Conservation (phyloP, 2,888 invertebrate genomes). For the Gari tellinella region DNA sequence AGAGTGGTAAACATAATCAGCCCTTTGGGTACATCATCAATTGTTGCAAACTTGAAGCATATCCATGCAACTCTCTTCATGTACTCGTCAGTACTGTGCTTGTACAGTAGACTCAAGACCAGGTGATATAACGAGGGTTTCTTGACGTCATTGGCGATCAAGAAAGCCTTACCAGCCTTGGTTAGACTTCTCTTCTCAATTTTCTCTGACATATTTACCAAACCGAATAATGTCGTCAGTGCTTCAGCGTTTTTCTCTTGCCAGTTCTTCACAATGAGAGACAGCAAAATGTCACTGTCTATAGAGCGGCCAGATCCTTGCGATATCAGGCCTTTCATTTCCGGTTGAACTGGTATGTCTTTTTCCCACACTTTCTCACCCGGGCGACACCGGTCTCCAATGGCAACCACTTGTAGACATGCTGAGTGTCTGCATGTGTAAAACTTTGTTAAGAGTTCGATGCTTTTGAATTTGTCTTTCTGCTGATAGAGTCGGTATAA, state of each 20-base stretch:
- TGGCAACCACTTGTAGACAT: conserved; percentile 40
- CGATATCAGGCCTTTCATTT: conserved; percentile 11
- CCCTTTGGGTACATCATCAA: conserved; percentile 25
- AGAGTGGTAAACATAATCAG: conserved; percentile 28
- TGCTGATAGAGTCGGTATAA: conserved; percentile 4
- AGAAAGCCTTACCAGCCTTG: conserved; percentile 4
- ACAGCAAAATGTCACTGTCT: conserved; percentile 26
- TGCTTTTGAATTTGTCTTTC: conserved; percentile 22
- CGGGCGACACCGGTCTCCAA: conserved; percentile 19
- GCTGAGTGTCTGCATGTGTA: conserved; percentile 40
- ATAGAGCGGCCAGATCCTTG: conserved; percentile 7
- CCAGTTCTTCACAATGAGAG: conserved; percentile 34
- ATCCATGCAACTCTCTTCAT: conserved; percentile 18
- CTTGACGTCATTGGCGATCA: conserved; percentile 3
- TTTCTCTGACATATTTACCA: conserved; percentile 48
- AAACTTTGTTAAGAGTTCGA: conserved; percentile 33
- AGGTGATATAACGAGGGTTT: conserved; percentile 35
- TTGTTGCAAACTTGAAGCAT: conserved; percentile 24
- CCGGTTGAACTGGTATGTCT: conserved; percentile 1
- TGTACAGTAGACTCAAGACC: conserved; percentile 27
- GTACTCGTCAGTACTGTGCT: conserved; percentile 28
- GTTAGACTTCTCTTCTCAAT: conserved; percentile 34
- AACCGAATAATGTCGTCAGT: conserved; percentile 24
- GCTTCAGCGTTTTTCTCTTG: conserved; percentile 24
- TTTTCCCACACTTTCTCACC: conserved; percentile 12